Evolutionary conservation across 2,797 vertebrate species (phyloP), one percentile per base, ranked within the genome.

Genomic region (Limosa lapponica): DNA sequence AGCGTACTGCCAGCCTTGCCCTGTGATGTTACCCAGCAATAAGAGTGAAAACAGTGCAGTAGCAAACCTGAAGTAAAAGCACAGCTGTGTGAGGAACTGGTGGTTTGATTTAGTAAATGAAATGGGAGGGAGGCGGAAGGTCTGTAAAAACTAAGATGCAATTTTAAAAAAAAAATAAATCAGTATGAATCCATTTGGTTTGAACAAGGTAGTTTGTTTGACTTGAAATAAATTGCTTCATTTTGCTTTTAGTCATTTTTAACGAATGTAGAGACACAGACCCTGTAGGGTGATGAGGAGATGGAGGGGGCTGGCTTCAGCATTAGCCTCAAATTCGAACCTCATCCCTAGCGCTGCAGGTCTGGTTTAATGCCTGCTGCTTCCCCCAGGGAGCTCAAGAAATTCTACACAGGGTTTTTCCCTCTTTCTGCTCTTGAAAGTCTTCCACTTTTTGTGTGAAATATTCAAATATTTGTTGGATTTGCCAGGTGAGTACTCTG

Each of bases 51-150:
- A 79, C 25, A 74, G 64, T 73, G 41, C 69, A 24, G 61, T 48
- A 54, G 64, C 59, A 92, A 87, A 93, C 55, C 34, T 37, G 64
- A 83, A 88, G 52, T 6, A 57, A 65, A 84, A 41, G 14, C 15
- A 71, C 3, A 3, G 32, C 57, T 65, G 32, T 41, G 16, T 64
- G 77, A 78, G 30, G 12, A 52, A 24, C 15, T 12, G 32, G 23
- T 62, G 13, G 28, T 28, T 52, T 77, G 49, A 57, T 72, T 80
- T 30, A 77, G 19, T 44, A 77, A 44, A 49, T 52, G 10, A 72
- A 58, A 16, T 17, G 16, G 2, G 1, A 10, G 5, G 2, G 1
- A 1, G 2, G 2, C 1, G 3, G 13, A 55, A 59, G 10, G 16
- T 20, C 9, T 62, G 9, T 37, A 39, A 59, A 74, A 80, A 7